Base-by-base conservation (phyloP, 2,888 invertebrate species). In the Thumatha senex region DNA sequence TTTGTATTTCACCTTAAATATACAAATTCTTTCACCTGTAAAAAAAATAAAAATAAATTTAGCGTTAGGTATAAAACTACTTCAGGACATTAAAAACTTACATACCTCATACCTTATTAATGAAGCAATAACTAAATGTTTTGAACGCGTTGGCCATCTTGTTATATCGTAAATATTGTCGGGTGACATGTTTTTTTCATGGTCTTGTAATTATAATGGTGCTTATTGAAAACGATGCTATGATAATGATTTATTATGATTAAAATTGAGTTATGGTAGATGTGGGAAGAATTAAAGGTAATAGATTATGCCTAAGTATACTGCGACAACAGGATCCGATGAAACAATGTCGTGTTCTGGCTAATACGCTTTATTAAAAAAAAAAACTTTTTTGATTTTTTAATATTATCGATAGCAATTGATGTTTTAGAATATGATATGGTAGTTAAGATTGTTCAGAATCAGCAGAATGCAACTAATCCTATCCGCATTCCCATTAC, bases 181-280 rank as follows among this genome's bases (percentile, higher is more conserved):
- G 31, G 11, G 31, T 42, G 30, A 48, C 18, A 42, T 18, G 41
- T 42, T 48, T 47, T 39, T 30, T 33, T n/a, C 9, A 40, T 35
- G 40, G 12, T 35, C 29, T 30, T 41, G 29, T 47, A 35, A 41
- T 41, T 41, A 36, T 15, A 3, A 36, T 40, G 34, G 15, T 41
- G 24, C 40, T 30, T 34, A 40, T 41, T 15, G 47, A 47, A 41
- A 29, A n/a, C 12, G 15, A 42, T 42, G 33, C 15, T 18, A 11
- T 14, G 39, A 34, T 43, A 33, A 18, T 18, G 10, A 12, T 43
- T 42, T 15, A 42, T 42, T 18, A 29, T 43, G 43, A 48, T 48
- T 43, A 39, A 9, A 43, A 4, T 38, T 43, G 43, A 48, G 31
- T 48, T 31, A 39, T 48, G 36, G n/a, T 29, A 33, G n/a, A n/a